These are phyloP conservation scores for Drosophila kikkawai DNA, from an alignment of 1,140 invertebrate genomes.

Conservation along the genomic window DNA sequence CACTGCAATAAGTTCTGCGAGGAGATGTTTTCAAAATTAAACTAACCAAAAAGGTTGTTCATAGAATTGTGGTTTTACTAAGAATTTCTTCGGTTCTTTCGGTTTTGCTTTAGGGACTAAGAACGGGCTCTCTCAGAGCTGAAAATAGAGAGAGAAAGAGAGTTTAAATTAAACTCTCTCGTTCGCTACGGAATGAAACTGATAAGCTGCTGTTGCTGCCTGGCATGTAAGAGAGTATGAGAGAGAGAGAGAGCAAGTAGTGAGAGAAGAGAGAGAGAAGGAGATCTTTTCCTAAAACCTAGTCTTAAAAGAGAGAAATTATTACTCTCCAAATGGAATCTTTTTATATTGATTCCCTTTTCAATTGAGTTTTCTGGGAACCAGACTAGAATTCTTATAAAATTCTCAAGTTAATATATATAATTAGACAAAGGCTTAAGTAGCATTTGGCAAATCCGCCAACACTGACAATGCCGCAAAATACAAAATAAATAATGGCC, in stretches of 20 bases:
- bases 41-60: not conserved
- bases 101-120: not conserved
- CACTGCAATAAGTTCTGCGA: not conserved
- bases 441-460: not conserved
- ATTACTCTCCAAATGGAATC: not conserved
- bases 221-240: not conserved
- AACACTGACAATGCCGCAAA: conserved; percentile 11
- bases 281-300: not conserved
- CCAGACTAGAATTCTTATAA: not conserved
- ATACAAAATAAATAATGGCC: conserved; percentile 25
- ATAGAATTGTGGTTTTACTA: not conserved
- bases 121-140: not conserved
- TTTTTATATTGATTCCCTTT: too few species aligned
- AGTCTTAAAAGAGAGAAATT: not conserved
- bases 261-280: not conserved
- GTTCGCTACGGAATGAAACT: not conserved
- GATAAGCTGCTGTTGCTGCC: not conserved
- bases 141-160: not conserved
- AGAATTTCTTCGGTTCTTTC: not conserved
- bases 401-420: not conserved
- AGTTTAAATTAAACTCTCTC: not conserved
- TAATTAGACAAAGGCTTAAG: not conserved
- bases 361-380: not conserved
- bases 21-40: not conserved
- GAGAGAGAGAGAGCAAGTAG: not conserved